Evolutionary conservation across 2,888 invertebrate genomes (phyloP).

Genomic region (Sthenelais limicola): DNA sequence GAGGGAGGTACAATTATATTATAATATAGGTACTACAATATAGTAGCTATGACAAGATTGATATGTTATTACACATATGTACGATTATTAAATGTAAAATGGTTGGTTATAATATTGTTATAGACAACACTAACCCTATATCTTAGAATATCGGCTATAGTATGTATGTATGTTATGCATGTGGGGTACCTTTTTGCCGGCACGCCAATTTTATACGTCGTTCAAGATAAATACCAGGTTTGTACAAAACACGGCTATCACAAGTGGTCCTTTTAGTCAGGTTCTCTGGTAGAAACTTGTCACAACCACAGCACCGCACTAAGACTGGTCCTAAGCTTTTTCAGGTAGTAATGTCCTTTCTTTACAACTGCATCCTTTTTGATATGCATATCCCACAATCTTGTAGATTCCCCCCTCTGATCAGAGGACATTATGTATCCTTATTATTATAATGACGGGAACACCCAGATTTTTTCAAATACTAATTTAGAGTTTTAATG

Average conservation of each 20-base stretch:
- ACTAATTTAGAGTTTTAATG: too few relatives aligned
- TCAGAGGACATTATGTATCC: too few relatives aligned
- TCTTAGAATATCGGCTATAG: constrained; percentile 20
- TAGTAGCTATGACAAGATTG: constrained; percentile 34
- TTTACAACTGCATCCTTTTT: constrained; percentile 24
- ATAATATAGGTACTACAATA: constrained; percentile 27
- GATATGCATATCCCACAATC: constrained; percentile 28
- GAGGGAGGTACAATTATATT: constrained; percentile 16
- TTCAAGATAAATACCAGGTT: constrained; percentile 32
- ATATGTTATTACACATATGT: constrained; percentile 32
- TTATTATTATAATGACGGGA: too few relatives aligned
- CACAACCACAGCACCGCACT: constrained; percentile 39
- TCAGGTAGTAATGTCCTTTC: constrained; percentile 8
- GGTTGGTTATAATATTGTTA: constrained; percentile 30
- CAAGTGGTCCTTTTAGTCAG: constrained; percentile 33
- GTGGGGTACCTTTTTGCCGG: too few relatives aligned
- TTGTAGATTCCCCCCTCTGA: constrained; percentile 11
- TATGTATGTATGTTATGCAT: neutral
- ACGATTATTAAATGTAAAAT: constrained; percentile 21
- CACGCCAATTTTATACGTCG: too few relatives aligned
- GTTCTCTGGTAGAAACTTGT: constrained; percentile 30
- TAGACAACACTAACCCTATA: constrained; percentile 38
- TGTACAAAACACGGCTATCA: constrained; percentile 39
- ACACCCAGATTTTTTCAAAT: too few relatives aligned
- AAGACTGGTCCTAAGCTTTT: constrained; percentile 30